These are phyloP conservation scores for Zoroaster sp. DNA, from an alignment of 53 echinoderm and acorn worm genomes.

Conservation along the genomic window DNA sequence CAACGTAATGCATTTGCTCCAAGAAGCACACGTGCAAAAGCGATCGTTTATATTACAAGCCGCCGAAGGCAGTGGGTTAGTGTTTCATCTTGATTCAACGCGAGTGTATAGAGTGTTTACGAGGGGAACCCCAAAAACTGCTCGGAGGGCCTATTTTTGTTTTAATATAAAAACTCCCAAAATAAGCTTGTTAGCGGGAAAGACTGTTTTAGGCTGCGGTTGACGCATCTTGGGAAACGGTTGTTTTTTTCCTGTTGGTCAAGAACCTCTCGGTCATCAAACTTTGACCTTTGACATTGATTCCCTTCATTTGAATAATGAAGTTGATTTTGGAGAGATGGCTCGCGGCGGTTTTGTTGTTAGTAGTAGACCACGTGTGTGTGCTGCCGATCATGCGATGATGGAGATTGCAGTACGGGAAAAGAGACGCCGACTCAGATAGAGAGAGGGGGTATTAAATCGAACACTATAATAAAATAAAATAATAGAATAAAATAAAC, in stretches of 20 bases:
- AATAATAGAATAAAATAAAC: no score
- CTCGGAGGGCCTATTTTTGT: not conserved
- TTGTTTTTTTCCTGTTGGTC: constrained; percentile 1
- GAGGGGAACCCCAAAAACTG: constrained; percentile 13
- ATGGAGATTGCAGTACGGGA: not conserved
- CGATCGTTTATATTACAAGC: constrained; percentile 31
- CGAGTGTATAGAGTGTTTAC: not conserved
- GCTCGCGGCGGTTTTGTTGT: not conserved
- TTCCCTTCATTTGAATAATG: not conserved
- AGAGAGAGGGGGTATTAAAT: no score
- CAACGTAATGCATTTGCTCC: not conserved
- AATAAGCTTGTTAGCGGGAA: constrained; percentile 31
- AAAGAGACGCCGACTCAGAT: not conserved
- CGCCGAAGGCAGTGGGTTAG: constrained; percentile 3
- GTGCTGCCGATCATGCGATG: not conserved
- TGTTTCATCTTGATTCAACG: not conserved
- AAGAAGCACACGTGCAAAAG: constrained; percentile 23
- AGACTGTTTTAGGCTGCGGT: constrained; percentile 44
- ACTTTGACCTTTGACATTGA: constrained; percentile 28
- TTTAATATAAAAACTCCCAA: not conserved
- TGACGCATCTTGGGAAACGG: not conserved
- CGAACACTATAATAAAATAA: no score
- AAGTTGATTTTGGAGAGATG: constrained; percentile 1
- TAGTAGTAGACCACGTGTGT: not conserved
- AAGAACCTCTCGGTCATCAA: constrained; percentile 50